A percentile compares a stretch with the other conserved stretches of the same genome.
These are phyloP conservation scores for Hippoglossus stenolepis DNA, from an alignment of 2,113 vertebrate genomes.

Conservation along the genomic window DNA sequence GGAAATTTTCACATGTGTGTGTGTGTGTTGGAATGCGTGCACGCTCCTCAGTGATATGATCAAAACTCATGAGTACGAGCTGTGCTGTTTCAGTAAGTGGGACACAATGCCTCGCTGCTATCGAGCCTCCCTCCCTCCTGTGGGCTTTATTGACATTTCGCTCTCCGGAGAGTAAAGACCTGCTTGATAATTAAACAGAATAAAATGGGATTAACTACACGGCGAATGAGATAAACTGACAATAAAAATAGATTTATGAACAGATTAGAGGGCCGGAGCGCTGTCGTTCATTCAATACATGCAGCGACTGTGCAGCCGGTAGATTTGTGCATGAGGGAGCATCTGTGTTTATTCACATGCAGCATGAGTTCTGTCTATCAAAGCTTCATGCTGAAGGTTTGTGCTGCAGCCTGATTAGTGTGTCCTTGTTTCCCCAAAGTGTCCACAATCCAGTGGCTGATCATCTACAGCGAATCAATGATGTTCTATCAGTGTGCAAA, in stretches of 20 bases:
- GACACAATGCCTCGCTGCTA: constrained; percentile 47
- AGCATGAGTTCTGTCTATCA: not conserved
- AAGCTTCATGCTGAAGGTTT: not conserved
- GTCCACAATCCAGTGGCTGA: not conserved
- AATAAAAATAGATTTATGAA: constrained; percentile 52
- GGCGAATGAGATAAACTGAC: constrained; percentile 37
- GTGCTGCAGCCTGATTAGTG: constrained; percentile 2
- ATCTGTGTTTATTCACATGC: not conserved
- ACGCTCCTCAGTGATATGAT: constrained; percentile 39
- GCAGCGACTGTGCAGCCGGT: not conserved
- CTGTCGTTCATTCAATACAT: constrained; percentile 14
- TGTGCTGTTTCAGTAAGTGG: constrained; percentile 53
- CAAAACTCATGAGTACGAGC: constrained; percentile 56
- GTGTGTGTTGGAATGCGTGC: constrained; percentile 6
- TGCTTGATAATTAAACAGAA: constrained; percentile 60
- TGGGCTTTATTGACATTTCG: constrained; percentile 70
- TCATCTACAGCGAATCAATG: not conserved
- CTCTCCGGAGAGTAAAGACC: constrained; percentile 47
- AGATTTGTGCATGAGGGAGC: no score
- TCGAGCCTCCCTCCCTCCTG: constrained; percentile 55
- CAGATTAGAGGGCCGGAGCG: not conserved
- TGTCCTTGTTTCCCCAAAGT: not conserved
- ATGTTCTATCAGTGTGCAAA: not conserved
- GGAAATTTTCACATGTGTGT: constrained; percentile 1
- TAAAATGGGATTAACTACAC: constrained; percentile 57